These are phyloP conservation scores for Nanorana parkeri DNA, from an alignment of 2,113 vertebrate species.

Conservation along the genomic window DNA sequence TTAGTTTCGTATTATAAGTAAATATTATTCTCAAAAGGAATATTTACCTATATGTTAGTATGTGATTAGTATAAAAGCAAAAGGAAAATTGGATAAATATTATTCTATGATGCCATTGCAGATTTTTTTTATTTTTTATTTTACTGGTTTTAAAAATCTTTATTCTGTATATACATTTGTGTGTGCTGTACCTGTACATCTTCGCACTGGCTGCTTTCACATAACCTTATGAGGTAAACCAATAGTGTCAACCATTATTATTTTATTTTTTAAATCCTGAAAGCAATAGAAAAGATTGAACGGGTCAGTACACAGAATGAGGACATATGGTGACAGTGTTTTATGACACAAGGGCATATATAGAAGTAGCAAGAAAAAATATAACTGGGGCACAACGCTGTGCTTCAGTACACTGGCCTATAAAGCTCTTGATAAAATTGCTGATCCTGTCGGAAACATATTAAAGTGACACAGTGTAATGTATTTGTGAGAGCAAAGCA, in stretches of 20 bases:
- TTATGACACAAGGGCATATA: constrained; percentile 21
- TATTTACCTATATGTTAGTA: no score
- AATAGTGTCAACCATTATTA: not conserved
- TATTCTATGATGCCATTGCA: no score
- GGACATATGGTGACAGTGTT: not conserved
- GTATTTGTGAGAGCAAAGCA: constrained; percentile 20
- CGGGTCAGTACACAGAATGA: constrained; percentile 7
- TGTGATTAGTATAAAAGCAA: no score
- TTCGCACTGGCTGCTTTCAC: not conserved
- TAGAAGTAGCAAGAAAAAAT: constrained; percentile 17
- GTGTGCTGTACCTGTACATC: no score
- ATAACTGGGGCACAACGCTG: not conserved
- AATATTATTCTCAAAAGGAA: no score
- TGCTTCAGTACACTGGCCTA: constrained; percentile 25
- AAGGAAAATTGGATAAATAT: no score
- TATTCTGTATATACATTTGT: no score
- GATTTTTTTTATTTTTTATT: no score
- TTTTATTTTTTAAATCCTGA: not conserved
- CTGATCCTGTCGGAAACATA: constrained; percentile 21
- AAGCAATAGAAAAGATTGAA: constrained; percentile 12
- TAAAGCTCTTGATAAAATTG: constrained; percentile 31
- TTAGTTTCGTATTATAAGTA: no score
- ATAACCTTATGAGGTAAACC: not conserved
- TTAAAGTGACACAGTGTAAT: constrained; percentile 29
- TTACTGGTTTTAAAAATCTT: no score